Base-by-base conservation (phyloP, 1,140 invertebrate genomes). In the Neodiprion fabricii region DNA sequence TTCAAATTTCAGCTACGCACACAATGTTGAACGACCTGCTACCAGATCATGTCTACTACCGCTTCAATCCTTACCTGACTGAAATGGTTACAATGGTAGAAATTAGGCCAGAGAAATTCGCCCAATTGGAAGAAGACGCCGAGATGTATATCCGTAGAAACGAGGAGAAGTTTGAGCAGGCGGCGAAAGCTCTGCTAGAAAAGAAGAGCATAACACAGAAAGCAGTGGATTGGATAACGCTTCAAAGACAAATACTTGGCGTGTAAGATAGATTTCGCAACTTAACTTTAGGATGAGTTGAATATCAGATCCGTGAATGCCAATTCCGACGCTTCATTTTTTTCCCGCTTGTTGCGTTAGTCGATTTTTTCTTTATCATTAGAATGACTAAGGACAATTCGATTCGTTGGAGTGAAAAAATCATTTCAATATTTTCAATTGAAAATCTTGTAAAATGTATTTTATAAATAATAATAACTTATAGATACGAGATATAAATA, bases 31-130 rank as follows among this genome's bases (percentile, higher is more conserved):
- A 93, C 79, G 96, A 98, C 85, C 85, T 98, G 66, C 86, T 98
- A 14, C 94, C 95, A 14, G 90, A 92, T 1, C 89, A 92, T 23
- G 90, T 91, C 21, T 99, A 99, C 85, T 98, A 92, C 82, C 91
- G 97, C 9, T 95, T 98, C 84, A 98, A 98, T 88, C 97, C 97
- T 0, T 96, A 96, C 79, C 88, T 98, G 50, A 94, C 93, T 69
- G 94, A 96, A 83, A 92, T 95, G 82, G 89, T 96, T 28, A 89
- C 91, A 3, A 93, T 99, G 89, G 95, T 96, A 81, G 97, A 98
- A 87, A 95, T 94, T 61, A 87, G 94, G 77, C 90, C 92, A 5
- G 92, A 91, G 9, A 94, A 93, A 81, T 82, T 93, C 1, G 83
- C 88, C 69, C 90, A 90, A 80, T 80, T 94, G 61, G 89, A 93